Base-by-base conservation (phyloP, 2,113 vertebrate genomes). In the Pavo muticus region DNA sequence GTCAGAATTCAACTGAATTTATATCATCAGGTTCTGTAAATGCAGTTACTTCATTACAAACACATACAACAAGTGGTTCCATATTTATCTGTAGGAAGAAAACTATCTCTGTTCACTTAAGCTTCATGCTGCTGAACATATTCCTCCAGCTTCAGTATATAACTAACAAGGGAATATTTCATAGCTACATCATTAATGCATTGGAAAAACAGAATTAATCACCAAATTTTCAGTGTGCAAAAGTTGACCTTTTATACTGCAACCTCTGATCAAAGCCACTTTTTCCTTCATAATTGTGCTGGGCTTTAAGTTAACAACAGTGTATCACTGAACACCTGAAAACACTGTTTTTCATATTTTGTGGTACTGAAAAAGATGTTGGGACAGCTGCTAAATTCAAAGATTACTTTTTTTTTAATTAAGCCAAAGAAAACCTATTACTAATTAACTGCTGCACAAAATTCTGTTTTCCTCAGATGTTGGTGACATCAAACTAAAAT, bases 1-100 rank as follows among this genome's bases (percentile, higher is more conserved):
- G 37, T 42, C 45, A 69, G 21, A 68, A 82, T 68, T 72, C 67
- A 47, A 44, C 3, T 29, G 37, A 61, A 72, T 75, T 91, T 90
- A 70, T 76, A 65, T 52, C 85, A 64, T 91, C 48, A 90, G 68
- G 75, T 76, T 35, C 75, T 85, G 37, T 48, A 78, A 93, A 88
- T 63, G 67, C 23, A 84, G 12, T 50, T 78, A 64, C 39, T 87
- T 75, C 3, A 32, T 60, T 86, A 78, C 47, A 87, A 60, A 84
- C 47, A 68, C 67, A 73, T n/a, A 70, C 25, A 60, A 45, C 44
- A 30, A 47, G 39, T 25, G 21, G 45, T 50, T 44, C 30, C 39
- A 45, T n/a, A 27, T 19, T 64, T 59, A 59, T n/a, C 6, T 12
- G 21, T 20, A 59, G 24, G 57, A 72, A 75, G 23, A 85, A 15